Conservation (phyloP, 2,888 invertebrate species). For the Stratiomys singularior region DNA sequence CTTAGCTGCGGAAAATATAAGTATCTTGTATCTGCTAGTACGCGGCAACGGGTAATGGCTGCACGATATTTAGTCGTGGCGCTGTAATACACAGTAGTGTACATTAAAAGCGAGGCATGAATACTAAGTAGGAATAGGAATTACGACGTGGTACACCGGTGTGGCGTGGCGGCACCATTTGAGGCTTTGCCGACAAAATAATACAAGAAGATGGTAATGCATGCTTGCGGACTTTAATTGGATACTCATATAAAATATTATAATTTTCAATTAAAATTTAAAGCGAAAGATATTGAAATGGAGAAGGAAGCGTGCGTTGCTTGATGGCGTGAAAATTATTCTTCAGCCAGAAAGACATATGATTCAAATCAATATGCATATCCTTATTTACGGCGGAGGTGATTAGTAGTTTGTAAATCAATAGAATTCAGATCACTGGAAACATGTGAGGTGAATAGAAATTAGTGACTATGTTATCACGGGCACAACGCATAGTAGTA, state of each 20-base stretch:
- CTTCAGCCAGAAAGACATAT: not conserved
- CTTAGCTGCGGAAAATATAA: not conserved
- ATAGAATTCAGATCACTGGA: not conserved
- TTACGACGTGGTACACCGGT: not conserved
- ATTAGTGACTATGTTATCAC: not conserved
- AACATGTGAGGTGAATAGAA: not conserved
- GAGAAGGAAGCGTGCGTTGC: not conserved
- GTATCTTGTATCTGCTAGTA: not conserved
- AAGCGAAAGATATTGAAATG: not conserved
- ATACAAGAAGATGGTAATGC: not conserved
- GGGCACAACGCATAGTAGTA: too few relatives aligned
- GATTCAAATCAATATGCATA: not conserved
- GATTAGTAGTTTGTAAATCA: not conserved
- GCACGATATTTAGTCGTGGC: constrained; percentile 24
- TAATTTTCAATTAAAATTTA: not conserved
- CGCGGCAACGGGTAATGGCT: not conserved
- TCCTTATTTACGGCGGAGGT: not conserved
- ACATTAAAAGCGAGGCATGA: constrained; percentile 32
- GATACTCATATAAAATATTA: not conserved
- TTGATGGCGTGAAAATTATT: not conserved
- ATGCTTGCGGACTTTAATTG: not conserved
- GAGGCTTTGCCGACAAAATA: not conserved
- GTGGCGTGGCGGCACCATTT: not conserved
- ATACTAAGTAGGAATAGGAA: constrained; percentile 14
- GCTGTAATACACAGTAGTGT: constrained; percentile 23